Base-by-base conservation (phyloP, 2,113 vertebrate species). In the Eleginops maclovinus region DNA sequence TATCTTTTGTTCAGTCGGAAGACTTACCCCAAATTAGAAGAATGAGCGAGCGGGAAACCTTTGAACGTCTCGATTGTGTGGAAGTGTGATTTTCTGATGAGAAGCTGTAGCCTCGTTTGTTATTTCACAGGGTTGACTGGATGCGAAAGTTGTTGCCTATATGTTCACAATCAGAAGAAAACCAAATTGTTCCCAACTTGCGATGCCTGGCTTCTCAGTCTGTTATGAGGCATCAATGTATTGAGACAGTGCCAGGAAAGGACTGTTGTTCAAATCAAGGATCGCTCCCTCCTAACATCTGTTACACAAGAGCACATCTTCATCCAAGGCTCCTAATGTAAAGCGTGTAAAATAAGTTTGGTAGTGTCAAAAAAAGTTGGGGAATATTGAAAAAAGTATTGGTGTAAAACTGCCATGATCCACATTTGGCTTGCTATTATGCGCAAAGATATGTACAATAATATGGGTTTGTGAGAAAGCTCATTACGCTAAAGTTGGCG, bases 1-100 rank as follows among this genome's bases (percentile, higher is more conserved):
- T 90, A 89, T 91, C 76, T 89, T 46, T 77, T 81, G 72, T 78
- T 95, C 91, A 89, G 87, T 93, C 90, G 85, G 83, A 94, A 89
- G 90, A 93, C 85, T 83, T 90, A 88, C 76, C 81, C 81, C 71
- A 2, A 3, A 78, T 73, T 31, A 12, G 66, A 75, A 75, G 60
- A 83, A 58, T 1, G 64, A 82, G 77, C 17, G 58, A 79, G 77
- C 3, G 72, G 60, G 59, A 72, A 67, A 40, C 24, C 71, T 5
- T 46, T 55, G 62, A 65, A 65, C 11, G 86, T 75, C 91, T 58
- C n/a, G 84, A 69, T 49, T 41, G 44, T 76, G 69, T 67, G 41
- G 6, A 10, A 31, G 75, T 28, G 26, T 51, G 87, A 78, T 61
- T 75, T 60, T 58, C 63, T 31, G 79, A 66, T 47, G 86, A 70